Evolutionary conservation across 2,888 invertebrate species (phyloP), one percentile per base, ranked within the genome.

Genomic region (Labia minor): DNA sequence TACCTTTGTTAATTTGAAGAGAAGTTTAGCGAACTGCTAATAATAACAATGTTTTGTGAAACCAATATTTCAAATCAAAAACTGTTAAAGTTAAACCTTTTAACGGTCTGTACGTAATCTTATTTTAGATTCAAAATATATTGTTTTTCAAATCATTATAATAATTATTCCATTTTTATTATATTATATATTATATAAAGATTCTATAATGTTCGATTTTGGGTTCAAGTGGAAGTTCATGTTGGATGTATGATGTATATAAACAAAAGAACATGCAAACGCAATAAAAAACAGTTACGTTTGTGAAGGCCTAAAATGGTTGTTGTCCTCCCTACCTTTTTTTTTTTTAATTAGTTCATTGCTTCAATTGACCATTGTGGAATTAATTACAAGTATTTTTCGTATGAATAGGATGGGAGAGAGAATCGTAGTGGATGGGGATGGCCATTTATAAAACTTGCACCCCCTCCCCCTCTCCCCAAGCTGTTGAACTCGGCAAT

Each of bases 331-430:
- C 49, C 49, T 26, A 26, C 26, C 49, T 16, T 49, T 49, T 33
- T 33, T 33, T 33, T 33, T 49, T 4, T 49, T 10, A 49, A 49
- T 49, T 49, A 49, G 49, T 49, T 49, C 49, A 49, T 49, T 49
- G 49, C 49, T 49, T 49, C 49, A 49, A 49, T 49, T 49, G 49
- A 49, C 49, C 49, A 49, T 49, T 49, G 49, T 49, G 49, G 49
- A 49, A 49, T 49, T 49, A 49, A 49, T 49, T 49, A 49, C 49
- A 49, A 49, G 49, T 49, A 49, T 49, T 49, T 49, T 49, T 49
- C 49, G 49, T 16, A 49, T 49, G n/a, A 14, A 16, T n/a, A 33
- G 33, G 33, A n/a, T n/a, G n/a, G n/a, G n/a, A n/a, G 26, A 26
- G 26, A 8, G 26, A 26, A 8, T 8, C 8, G 26, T 6, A 8